phyloP scores from a whole-genome alignment of 2,888 invertebrate species.

The Drosophila barbarae region DNA sequence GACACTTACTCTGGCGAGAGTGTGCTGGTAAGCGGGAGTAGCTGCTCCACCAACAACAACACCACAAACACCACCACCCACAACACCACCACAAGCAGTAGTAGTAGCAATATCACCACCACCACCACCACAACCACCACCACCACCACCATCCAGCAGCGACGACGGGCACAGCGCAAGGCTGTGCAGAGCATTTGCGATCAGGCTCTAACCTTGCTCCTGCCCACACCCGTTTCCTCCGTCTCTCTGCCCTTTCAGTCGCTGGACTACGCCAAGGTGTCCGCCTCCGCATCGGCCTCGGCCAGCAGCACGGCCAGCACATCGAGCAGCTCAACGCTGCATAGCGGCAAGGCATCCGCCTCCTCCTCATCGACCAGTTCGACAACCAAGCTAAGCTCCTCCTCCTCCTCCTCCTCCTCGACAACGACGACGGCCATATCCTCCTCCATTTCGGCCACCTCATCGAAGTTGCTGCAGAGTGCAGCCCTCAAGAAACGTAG shows the following conservation, averaged over 20 bases:
- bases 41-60: slow-evolving; percentile 37
- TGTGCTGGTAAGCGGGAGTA: slow-evolving; percentile 78
- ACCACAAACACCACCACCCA: slow-evolving; percentile 52
- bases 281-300: slow-evolving; percentile 36
- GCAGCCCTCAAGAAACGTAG: slow-evolving; percentile 52
- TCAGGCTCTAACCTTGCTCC: slow-evolving; percentile 74
- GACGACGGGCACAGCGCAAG: slow-evolving; percentile 69
- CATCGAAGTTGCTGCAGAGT: slow-evolving; percentile 29
- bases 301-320: slow-evolving; percentile 70
- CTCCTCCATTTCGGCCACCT: slow-evolving; percentile 32
- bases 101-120: slow-evolving; percentile 31
- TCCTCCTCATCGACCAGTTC: slow-evolving; percentile 34
- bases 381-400: slow-evolving; percentile 54
- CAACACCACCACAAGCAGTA: slow-evolving; percentile 24
- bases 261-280: slow-evolving; percentile 76
- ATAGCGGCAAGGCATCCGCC: slow-evolving; percentile 47
- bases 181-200: slow-evolving; percentile 76
- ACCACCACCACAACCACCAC: slow-evolving; percentile 48
- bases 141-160: slow-evolving; percentile 46
- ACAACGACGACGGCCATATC: slow-evolving; percentile 29
- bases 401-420: slow-evolving; percentile 46
- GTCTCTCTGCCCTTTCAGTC: slow-evolving; percentile 77
- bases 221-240: slow-evolving; percentile 63
- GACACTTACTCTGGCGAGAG: slow-evolving; percentile 80
- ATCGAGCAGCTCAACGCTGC: slow-evolving; percentile 68